Evolutionary conservation across 2,113 vertebrate genomes (phyloP).

Genomic region (Sclerurus mexicanus): DNA sequence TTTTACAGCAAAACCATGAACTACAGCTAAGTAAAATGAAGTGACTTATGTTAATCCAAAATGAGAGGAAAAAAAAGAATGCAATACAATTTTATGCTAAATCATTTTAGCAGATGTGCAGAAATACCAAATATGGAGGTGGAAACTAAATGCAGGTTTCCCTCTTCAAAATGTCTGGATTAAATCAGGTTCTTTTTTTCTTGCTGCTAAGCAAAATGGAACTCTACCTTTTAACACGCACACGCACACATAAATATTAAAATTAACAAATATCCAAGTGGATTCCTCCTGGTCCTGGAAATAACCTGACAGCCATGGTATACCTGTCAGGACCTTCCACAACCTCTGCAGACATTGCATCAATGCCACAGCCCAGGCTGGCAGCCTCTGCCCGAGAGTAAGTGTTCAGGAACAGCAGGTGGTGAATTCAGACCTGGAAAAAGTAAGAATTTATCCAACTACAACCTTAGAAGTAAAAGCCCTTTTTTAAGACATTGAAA

Average conservation of each 20-base stretch:
- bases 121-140: not conserved
- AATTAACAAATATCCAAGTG: not conserved
- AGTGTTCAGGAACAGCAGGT: not conserved
- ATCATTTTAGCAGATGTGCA: not conserved
- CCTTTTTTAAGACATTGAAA: not conserved
- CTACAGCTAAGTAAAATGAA: not conserved
- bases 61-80: conserved; percentile 11
- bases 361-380: too few relatives aligned
- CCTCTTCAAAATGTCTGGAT: not conserved
- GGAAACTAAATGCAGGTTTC: not conserved
- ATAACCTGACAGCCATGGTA: not conserved
- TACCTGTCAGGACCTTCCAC: not conserved
- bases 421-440: not conserved
- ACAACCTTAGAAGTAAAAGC: not conserved
- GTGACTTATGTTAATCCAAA: not conserved
- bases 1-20: not conserved
- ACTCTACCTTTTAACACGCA: not conserved
- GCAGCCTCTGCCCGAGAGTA: not conserved
- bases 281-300: not conserved
- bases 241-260: too few relatives aligned
- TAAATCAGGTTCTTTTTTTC: not conserved
- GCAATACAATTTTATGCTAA: not conserved
- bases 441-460: not conserved
- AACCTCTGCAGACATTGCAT: not conserved
- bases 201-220: not conserved